phyloP scores from a whole-genome alignment of 2,888 invertebrate species.

The Amphipyra berbera region DNA sequence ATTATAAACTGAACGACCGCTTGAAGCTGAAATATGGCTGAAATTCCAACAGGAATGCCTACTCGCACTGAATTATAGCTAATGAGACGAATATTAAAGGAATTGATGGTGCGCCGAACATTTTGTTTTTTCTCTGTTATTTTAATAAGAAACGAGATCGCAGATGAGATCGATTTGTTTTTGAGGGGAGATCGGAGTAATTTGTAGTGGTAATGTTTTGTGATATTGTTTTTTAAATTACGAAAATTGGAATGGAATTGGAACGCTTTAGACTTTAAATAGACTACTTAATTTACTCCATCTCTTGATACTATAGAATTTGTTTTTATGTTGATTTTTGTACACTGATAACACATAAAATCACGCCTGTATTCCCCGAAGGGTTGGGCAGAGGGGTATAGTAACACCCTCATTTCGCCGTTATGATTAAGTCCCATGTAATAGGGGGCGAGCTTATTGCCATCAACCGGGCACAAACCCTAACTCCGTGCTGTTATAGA shows the following conservation, averaged over 20 bases:
- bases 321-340: too few relatives aligned
- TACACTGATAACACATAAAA: too few relatives aligned
- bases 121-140: constrained; percentile 59
- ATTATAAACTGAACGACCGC: constrained; percentile 77
- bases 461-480: too few relatives aligned
- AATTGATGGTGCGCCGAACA: constrained; percentile 67
- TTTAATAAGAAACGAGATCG: constrained; percentile 42
- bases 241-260: constrained; percentile 11
- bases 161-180: constrained; percentile 43
- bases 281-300: too few relatives aligned
- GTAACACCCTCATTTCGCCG: too few relatives aligned
- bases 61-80: constrained; percentile 81
- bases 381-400: too few relatives aligned
- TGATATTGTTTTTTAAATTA: constrained; percentile 29
- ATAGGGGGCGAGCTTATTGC: too few relatives aligned
- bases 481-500: too few relatives aligned
- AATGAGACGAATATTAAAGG: constrained; percentile 82
- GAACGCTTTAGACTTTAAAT: neutral
- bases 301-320: too few relatives aligned
- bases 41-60: constrained; percentile 81
- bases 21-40: constrained; percentile 80
- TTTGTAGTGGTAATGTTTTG: constrained; percentile 36
- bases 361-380: too few relatives aligned
- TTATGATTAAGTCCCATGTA: too few relatives aligned
- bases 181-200: constrained; percentile 3